Evolutionary conservation across 2,113 vertebrate species (phyloP).

Genomic region (Shinisaurus crocodilurus): DNA sequence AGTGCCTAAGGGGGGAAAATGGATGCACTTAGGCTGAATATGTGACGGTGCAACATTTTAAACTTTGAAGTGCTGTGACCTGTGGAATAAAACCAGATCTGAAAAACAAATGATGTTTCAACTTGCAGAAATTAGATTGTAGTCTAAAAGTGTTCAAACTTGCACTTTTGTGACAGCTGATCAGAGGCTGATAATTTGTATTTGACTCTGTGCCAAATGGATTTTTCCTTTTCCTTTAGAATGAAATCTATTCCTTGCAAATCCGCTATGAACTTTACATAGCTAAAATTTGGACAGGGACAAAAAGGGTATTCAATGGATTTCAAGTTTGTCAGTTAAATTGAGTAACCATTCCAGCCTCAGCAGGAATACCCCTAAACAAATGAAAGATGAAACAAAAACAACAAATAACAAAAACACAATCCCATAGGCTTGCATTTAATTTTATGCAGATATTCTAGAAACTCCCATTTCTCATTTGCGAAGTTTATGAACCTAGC

Average conservation of each 20-base stretch:
- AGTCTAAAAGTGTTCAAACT: background rate
- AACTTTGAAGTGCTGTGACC: conserved; percentile 25
- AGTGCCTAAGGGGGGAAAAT: background rate
- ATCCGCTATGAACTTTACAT: background rate
- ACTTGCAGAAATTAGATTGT: background rate
- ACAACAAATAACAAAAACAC: background rate
- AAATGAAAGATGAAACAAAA: background rate
- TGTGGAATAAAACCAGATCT: conserved; percentile 34
- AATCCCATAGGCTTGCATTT: background rate
- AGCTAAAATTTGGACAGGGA: background rate
- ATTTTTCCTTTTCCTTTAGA: background rate
- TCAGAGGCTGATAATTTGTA: conserved; percentile 29
- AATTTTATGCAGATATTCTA: background rate
- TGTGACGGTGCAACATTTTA: conserved; percentile 31
- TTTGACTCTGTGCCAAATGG: conserved; percentile 1
- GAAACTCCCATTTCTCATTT: background rate
- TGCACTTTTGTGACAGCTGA: conserved; percentile 23
- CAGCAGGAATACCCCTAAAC: background rate
- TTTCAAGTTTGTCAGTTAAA: background rate
- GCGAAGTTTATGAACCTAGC: background rate
- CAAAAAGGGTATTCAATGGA: background rate
- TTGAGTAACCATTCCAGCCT: background rate
- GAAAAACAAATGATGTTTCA: conserved; percentile 11
- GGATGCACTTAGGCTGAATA: background rate
- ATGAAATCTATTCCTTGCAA: background rate